Base-by-base conservation (phyloP, 2,797 vertebrate species). In the Graptemys geographica region DNA sequence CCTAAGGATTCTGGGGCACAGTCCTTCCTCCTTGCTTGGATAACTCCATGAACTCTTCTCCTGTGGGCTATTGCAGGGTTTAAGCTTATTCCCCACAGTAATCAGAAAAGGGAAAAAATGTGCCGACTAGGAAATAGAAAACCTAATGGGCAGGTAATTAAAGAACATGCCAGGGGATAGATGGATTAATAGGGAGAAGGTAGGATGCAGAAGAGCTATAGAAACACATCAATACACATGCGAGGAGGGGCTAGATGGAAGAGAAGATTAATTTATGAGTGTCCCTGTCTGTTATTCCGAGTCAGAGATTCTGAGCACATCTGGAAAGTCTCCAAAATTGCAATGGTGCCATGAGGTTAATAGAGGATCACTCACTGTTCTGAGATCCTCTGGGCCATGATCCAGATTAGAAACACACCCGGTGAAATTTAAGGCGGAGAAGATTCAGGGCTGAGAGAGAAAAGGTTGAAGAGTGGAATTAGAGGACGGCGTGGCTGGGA, bases 131-230 rank as follows among this genome's bases (percentile, higher is more conserved):
- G 89, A 69, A 90, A 81, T 85, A 94, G 83, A 90, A 93, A 94
- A 91, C 91, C 87, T 97, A 97, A 94, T 92, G 86, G 94, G 59
- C 5, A 93, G 84, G 83, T 98, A 97, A 97, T 97, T 97, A 96
- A 96, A 96, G 97, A 96, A 84, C 21, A 65, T 95, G 94, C 84
- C 91, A 84, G 51, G 65, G 51, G 90, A 80, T 92, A 90, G 84
- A 95, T 16, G 91, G 93, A 96, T 95, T 93, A 94, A 90, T 18
- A 76, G 81, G 96, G 80, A 10, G 0, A 57, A 88, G 83, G 81
- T 86, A 86, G 86, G 95, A 86, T 88, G 62, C 0, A 0, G 91
- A 90, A 74, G 19, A 69, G 79, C 83, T 81, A n/a, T 41, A 90
- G 84, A 96, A 96, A 90, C 85, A 44, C 93, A 94, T 93, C 87